Evolutionary conservation across 2,113 vertebrate species (phyloP).

Genomic region (Corythornis cristatus): DNA sequence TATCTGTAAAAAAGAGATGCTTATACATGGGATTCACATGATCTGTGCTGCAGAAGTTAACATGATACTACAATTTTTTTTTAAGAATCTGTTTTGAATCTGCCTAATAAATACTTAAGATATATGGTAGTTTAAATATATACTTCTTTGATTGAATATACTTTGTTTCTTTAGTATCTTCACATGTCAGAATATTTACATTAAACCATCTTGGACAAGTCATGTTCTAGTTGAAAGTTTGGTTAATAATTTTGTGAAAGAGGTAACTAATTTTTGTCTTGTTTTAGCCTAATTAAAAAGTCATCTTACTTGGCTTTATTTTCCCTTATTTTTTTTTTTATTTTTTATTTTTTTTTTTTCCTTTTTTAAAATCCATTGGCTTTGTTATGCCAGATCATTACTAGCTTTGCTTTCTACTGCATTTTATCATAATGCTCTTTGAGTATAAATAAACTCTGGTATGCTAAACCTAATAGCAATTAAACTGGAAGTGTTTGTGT

Average conservation of each 20-base stretch:
- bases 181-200: background rate
- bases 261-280: background rate
- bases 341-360: background rate
- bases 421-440: constrained; percentile 78
- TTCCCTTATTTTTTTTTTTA: background rate
- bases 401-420: constrained; percentile 74
- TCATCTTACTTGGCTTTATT: constrained; percentile 37
- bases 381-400: constrained; percentile 74
- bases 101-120: background rate
- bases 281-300: background rate
- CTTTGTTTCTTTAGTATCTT: background rate
- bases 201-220: background rate
- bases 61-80: background rate
- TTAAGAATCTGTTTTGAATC: background rate
- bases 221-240: background rate
- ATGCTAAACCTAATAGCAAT: constrained; percentile 91
- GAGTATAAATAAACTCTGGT: constrained; percentile 83
- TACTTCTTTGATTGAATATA: background rate
- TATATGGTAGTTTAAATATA: background rate
- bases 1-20: background rate
- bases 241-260: constrained; percentile 20
- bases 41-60: background rate
- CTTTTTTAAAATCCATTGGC: constrained; percentile 37
- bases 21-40: background rate
- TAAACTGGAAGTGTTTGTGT: constrained; percentile 91